Conservation (phyloP, 1,140 invertebrate genomes). For the Saxidomus purpurata region DNA sequence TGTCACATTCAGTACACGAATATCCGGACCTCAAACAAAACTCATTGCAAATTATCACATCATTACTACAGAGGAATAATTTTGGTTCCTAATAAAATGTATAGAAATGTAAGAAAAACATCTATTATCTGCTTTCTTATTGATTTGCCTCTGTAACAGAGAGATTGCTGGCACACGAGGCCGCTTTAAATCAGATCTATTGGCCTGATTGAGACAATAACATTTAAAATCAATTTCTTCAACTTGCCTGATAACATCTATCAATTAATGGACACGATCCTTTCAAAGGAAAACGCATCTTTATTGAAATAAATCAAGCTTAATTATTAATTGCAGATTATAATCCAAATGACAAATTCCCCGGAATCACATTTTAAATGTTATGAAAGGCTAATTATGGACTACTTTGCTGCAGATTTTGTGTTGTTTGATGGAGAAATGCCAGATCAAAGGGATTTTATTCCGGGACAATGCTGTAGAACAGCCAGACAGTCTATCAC, state of each 20-base stretch:
- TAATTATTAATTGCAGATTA: conserved; percentile 63
- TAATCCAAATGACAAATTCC: conserved; percentile 39
- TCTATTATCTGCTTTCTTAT: neutral
- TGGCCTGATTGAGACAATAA: conserved; percentile 48
- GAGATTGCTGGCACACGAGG: conserved; percentile 5
- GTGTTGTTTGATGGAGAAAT: neutral
- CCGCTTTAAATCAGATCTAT: conserved; percentile 47
- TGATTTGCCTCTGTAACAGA: neutral
- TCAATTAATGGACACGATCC: conserved; percentile 54
- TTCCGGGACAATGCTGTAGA: neutral
- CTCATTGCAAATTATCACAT: too few species aligned
- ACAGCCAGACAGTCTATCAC: neutral
- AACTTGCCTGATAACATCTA: conserved; percentile 52
- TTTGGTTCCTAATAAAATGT: neutral
- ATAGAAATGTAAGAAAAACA: conserved; percentile 4
- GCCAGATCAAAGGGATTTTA: neutral
- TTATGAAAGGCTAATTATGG: conserved; percentile 28
- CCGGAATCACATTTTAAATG: conserved; percentile 30
- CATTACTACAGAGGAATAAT: too few species aligned
- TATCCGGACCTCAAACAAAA: too few species aligned
- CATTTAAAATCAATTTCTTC: conserved; percentile 65
- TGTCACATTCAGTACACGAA: too few species aligned
- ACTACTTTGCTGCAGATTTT: conserved; percentile 8
- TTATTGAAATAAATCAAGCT: conserved; percentile 64
- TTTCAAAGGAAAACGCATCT: conserved; percentile 41